A percentile compares a stretch with the other conserved stretches of the same genome.
These are phyloP conservation scores for Therioaphis trifolii DNA, from an alignment of 2,888 invertebrate species.

Conservation along the genomic window DNA sequence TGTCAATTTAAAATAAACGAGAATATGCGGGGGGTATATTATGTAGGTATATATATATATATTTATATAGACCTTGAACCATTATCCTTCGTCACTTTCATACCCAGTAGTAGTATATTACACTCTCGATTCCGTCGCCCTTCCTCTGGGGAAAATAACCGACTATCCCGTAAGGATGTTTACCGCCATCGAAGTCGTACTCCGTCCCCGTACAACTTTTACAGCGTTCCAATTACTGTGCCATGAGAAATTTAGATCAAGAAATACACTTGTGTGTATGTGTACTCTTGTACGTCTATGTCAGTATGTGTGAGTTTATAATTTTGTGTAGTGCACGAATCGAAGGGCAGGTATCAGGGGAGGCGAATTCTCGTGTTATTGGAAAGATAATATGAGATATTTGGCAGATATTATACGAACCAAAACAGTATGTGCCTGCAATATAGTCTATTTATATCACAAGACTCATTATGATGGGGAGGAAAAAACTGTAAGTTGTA, in stretches of 20 bases:
- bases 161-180: conserved; percentile 7
- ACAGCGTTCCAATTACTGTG: background rate
- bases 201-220: background rate
- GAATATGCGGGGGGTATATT: background rate
- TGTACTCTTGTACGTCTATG: no score
- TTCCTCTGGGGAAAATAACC: background rate
- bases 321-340: no score
- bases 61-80: background rate
- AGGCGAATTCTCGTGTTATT: conserved; percentile 3
- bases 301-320: no score
- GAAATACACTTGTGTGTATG: background rate
- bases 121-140: background rate
- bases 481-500: no score
- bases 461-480: no score
- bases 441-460: background rate
- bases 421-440: no score
- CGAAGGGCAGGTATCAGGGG: background rate
- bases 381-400: conserved; percentile 17
- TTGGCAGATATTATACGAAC: conserved; percentile 14
- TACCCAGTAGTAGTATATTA: conserved; percentile 9
- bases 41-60: no score
- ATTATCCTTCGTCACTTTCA: conserved; percentile 52
- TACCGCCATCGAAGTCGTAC: no score
- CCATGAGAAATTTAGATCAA: background rate
- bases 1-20: background rate